Conservation (phyloP, 2,797 vertebrate species). For the Megalops cyprinoides region DNA sequence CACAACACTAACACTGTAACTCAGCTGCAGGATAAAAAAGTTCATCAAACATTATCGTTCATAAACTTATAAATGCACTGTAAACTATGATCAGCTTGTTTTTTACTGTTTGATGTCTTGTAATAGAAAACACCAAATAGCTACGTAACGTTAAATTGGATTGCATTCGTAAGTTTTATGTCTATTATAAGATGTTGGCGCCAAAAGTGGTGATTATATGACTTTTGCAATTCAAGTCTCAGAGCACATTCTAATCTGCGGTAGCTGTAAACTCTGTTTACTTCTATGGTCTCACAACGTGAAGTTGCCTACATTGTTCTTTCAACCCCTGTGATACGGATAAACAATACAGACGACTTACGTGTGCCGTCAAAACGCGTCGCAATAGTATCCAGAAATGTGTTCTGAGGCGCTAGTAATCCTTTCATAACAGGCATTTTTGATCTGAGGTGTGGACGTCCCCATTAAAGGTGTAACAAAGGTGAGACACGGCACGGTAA, state of each 20-base stretch:
- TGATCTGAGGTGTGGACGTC: slow-evolving; percentile 83
- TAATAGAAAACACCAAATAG: too few species aligned
- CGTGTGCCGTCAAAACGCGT: slow-evolving; percentile 98
- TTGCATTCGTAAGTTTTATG: too few species aligned
- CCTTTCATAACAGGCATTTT: slow-evolving; percentile 99
- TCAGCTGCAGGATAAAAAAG: too few species aligned
- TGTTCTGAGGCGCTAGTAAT: slow-evolving; percentile 97
- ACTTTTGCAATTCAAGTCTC: not conserved
- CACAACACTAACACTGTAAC: not conserved
- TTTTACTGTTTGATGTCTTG: too few species aligned
- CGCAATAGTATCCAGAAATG: slow-evolving; percentile 97
- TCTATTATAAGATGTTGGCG: not conserved
- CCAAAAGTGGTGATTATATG: not conserved
- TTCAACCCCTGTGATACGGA: not conserved
- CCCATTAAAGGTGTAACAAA: slow-evolving; percentile 88
- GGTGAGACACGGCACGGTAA: slow-evolving; percentile 17
- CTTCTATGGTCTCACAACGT: not conserved
- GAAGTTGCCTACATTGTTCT: not conserved
- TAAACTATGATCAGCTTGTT: too few species aligned
- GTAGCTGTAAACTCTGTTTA: not conserved
- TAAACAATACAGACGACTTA: slow-evolving; percentile 74
- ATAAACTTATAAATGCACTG: too few species aligned
- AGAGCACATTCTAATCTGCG: not conserved
- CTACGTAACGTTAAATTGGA: too few species aligned
- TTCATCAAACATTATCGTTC: not conserved